Base-by-base conservation (phyloP, 37 sponge, comb jelly and placozoan species). In the Geodia barretti region DNA sequence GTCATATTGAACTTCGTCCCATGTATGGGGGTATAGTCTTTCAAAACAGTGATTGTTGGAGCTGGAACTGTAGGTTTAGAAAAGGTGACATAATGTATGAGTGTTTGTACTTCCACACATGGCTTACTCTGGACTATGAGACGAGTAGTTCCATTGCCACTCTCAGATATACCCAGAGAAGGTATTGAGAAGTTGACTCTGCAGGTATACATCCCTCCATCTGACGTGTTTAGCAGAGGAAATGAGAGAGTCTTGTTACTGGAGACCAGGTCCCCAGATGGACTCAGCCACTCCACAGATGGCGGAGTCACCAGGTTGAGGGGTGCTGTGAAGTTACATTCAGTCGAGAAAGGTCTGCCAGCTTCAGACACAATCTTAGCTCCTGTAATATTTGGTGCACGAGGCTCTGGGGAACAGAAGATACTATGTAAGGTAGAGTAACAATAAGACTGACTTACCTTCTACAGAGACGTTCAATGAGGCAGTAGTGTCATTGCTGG, bases 131-230 rank as follows among this genome's bases (percentile, higher is more conserved):
- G 67, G 11, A 84, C 84, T 25, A n/a, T 0, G 3, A 84, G 47
- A 59, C 3, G 34, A 25, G 34, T 26, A 23, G 4, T 21, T 23
- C 26, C 32, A 35, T 19, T 43, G 41, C 7, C 35, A 58, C 17
- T 68, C 19, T 54, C 3, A 1, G 30, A 20, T 47, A 79, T 0
- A 42, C 23, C 9, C n/a, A 69, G 4, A 8, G 14, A 3, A 24
- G 75, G 70, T 9, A 84, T 25, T 19, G 34, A 25, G 21, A 77
- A 59, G 23, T 4, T 76, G 62, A 76, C 84, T 36, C 21, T 39
- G 24, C 84, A 84, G 60, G 19, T 76, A 70, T 84, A 84, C 77
- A 67, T 61, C 20, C 70, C 84, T 70, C 70, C 84, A 68, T 84
- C 77, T 29, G 84, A 76, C 29, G 84, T 70, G 1, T 41, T 39